Evolutionary conservation across 1,140 invertebrate species (phyloP).

Genomic region (Agrypnia vestita): DNA sequence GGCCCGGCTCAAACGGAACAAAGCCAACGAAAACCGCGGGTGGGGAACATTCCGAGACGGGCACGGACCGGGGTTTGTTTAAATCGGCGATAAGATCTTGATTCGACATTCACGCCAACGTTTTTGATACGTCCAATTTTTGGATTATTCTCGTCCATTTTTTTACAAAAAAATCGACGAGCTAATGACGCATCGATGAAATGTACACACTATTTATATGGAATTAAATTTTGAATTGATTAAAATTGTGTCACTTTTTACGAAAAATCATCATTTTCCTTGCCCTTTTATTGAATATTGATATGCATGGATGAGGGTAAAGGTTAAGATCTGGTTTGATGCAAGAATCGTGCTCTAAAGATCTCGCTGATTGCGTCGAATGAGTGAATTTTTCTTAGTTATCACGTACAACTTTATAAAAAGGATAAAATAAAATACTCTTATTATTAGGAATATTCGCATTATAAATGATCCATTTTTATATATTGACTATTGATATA

Average conservation of each 20-base stretch:
- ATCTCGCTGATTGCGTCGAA: background rate
- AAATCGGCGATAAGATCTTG: conserved; percentile 52
- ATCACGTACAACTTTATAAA: background rate
- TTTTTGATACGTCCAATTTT: conserved; percentile 1
- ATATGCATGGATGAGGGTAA: background rate
- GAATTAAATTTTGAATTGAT: no score
- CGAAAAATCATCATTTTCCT: no score
- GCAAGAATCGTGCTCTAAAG: conserved; percentile 22
- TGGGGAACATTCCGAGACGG: conserved; percentile 39
- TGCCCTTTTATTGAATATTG: no score
- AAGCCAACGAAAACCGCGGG: conserved; percentile 23
- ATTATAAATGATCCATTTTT: no score
- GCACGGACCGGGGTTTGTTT: conserved; percentile 42
- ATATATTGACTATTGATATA: no score
- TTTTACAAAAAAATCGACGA: no score
- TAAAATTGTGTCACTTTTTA: no score
- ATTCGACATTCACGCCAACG: conserved; percentile 54
- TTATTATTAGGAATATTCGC: no score
- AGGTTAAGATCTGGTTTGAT: conserved; percentile 28
- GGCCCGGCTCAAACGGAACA: conserved; percentile 37
- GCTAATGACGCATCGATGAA: no score
- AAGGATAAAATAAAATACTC: background rate
- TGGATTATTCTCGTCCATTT: no score
- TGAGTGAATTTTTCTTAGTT: background rate
- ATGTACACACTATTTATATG: no score